Evolutionary conservation across 2,113 vertebrate species (phyloP).

Genomic region (Anolis carolinensis): DNA sequence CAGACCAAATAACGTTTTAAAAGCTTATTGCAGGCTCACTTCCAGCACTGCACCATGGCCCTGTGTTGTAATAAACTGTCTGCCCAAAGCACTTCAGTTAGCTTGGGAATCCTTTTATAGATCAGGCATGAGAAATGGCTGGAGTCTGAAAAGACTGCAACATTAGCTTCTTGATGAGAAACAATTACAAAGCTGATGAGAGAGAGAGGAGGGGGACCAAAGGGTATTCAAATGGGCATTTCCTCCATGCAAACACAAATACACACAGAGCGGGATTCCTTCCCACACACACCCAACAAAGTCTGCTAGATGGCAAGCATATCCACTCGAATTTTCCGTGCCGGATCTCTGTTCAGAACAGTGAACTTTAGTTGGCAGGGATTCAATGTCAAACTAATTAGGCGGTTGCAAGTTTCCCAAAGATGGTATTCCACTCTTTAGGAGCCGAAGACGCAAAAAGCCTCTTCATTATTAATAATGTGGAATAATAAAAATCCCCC

Average conservation of each 20-base stretch:
- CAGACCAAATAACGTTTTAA: constrained; percentile 64
- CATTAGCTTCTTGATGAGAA: constrained; percentile 54
- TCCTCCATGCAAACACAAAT: constrained; percentile 18
- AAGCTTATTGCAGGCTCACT: constrained; percentile 66
- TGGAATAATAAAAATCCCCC: constrained; percentile 38
- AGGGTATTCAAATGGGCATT: constrained; percentile 42
- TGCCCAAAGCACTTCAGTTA: constrained; percentile 68
- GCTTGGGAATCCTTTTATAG: constrained; percentile 67
- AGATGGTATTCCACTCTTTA: constrained; percentile 44
- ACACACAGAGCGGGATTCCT: neutral
- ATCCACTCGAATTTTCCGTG: neutral
- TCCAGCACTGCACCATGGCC: constrained; percentile 59
- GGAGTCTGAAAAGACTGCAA: constrained; percentile 57
- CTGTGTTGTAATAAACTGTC: constrained; percentile 60
- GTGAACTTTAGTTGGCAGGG: constrained; percentile 14
- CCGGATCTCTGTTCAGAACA: neutral
- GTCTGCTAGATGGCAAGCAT: constrained; percentile 31
- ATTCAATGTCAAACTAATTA: constrained; percentile 28
- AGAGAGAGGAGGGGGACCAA: constrained; percentile 7
- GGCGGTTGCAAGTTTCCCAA: constrained; percentile 17
- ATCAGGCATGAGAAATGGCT: constrained; percentile 63
- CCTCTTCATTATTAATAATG: constrained; percentile 58
- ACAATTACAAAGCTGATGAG: constrained; percentile 35
- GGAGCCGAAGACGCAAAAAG: constrained; percentile 40
- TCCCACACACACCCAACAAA: neutral